Conservation (phyloP, 1,140 invertebrate genomes). For the Sitophilus oryzae region DNA sequence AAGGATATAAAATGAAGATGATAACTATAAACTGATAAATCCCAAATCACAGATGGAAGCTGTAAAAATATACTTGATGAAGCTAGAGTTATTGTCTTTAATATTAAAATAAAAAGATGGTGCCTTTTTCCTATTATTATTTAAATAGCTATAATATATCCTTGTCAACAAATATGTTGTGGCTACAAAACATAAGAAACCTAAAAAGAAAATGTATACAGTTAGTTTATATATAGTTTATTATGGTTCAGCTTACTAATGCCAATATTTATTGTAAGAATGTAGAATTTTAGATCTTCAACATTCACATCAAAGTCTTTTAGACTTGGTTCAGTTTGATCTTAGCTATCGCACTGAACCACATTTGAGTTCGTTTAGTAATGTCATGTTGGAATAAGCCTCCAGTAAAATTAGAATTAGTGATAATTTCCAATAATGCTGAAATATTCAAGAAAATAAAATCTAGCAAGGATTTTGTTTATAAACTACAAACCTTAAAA, state of each 20-base stretch:
- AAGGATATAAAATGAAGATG: slow-evolving; percentile 38
- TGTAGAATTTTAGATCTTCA: slow-evolving; percentile 38
- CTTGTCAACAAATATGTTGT: slow-evolving; percentile 33
- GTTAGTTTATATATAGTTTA: too few species aligned
- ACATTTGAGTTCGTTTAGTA: slow-evolving; percentile 30
- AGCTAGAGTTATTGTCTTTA: slow-evolving; percentile 46
- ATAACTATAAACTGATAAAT: slow-evolving; percentile 41
- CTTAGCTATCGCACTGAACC: slow-evolving; percentile 1
- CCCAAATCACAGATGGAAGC: slow-evolving; percentile 50
- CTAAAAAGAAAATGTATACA: too few species aligned
- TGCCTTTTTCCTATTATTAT: slow-evolving; percentile 10
- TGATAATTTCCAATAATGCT: slow-evolving; percentile 58
- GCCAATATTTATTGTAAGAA: slow-evolving; percentile 35
- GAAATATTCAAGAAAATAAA: too few species aligned
- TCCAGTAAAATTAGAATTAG: slow-evolving; percentile 54
- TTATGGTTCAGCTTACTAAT: slow-evolving; percentile 26
- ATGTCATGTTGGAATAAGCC: slow-evolving; percentile 52
- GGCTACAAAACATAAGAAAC: slow-evolving; percentile 24
- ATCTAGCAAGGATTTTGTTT: too few species aligned
- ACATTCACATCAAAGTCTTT: slow-evolving; percentile 31
- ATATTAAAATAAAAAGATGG: slow-evolving; percentile 28
- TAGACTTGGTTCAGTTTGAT: slow-evolving; percentile 40
- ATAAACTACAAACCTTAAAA: slow-evolving; percentile 52
- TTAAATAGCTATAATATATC: slow-evolving; percentile 29
- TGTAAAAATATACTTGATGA: slow-evolving; percentile 48